phyloP scores from a whole-genome alignment of 2,797 vertebrate genomes.

The Rousettus madagascariensis region DNA sequence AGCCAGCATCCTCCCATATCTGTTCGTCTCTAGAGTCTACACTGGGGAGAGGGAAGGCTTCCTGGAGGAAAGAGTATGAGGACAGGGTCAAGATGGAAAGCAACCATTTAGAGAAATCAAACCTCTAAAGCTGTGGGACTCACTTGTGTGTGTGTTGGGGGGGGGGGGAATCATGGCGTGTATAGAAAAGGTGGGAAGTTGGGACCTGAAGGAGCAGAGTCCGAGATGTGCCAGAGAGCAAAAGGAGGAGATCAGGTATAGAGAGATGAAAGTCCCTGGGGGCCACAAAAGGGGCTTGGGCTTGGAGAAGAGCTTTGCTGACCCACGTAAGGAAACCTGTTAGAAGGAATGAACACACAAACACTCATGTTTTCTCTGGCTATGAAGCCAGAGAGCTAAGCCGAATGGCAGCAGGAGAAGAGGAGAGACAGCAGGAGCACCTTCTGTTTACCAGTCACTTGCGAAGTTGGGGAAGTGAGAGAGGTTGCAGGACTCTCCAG shows the following conservation, averaged over 20 bases:
- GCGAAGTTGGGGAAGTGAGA: not conserved
- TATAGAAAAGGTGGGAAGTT: not conserved
- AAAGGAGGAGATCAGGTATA: not conserved
- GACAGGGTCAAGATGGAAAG: not conserved
- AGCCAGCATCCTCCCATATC: not conserved
- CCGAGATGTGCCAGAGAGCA: not conserved
- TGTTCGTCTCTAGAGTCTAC: not conserved
- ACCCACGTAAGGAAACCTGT: not conserved
- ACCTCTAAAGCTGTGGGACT: not conserved
- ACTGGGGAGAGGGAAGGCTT: not conserved
- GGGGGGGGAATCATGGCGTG: not conserved
- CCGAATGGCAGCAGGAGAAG: not conserved
- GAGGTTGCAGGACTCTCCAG: not conserved
- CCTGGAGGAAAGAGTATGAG: not conserved
- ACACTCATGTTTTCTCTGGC: not conserved
- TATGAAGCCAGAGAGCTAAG: not conserved
- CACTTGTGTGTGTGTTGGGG: not conserved
- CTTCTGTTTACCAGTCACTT: not conserved
- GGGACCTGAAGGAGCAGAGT: not conserved
- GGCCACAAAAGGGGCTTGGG: not conserved
- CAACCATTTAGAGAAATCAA: not conserved
- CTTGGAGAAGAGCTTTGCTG: not conserved
- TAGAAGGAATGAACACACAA: not conserved
- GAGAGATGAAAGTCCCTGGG: no score
- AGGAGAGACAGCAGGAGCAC: not conserved